Conservation (phyloP, 2,888 invertebrate genomes). For the Pinctada fucata region DNA sequence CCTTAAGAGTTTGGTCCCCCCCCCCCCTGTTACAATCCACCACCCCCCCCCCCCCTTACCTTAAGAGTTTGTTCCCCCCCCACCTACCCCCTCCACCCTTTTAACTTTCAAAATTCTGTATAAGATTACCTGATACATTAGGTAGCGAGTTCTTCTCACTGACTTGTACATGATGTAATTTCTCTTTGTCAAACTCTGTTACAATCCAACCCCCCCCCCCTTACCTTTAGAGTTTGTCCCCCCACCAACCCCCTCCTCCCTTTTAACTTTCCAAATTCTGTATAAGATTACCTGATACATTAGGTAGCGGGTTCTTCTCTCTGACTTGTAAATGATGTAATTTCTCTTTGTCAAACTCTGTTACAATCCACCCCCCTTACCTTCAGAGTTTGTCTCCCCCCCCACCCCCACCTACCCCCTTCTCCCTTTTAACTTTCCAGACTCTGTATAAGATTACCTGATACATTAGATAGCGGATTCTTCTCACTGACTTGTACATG, state of each 20-base stretch:
- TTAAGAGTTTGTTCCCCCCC: too few relatives aligned
- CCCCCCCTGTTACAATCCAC: too few relatives aligned
- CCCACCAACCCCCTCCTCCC: too few relatives aligned
- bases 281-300: slow-evolving; percentile 19
- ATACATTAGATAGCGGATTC: slow-evolving; percentile 15
- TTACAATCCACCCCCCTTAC: not conserved
- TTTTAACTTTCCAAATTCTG: not conserved
- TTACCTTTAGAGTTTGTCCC: slow-evolving; percentile 8
- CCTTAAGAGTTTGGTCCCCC: too few relatives aligned
- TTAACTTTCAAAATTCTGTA: not conserved
- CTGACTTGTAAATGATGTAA: slow-evolving; percentile 30
- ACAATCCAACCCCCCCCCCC: slow-evolving; percentile 6
- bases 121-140: too few relatives aligned
- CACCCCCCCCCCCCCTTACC: too few relatives aligned
- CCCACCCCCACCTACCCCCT: too few relatives aligned
- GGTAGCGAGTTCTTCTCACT: slow-evolving; percentile 16
- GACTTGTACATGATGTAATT: not conserved
- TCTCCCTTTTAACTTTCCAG: too few relatives aligned
- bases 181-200: slow-evolving; percentile 18
- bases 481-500: slow-evolving; percentile 1
- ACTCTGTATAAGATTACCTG: too few relatives aligned
- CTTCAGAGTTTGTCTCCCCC: too few relatives aligned
- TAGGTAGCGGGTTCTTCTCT: slow-evolving; percentile 37
- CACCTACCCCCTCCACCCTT: too few relatives aligned
- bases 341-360: slow-evolving; percentile 25